phyloP scores from a whole-genome alignment of 2,797 vertebrate genomes.

The Phrynocephalus forsythii region DNA sequence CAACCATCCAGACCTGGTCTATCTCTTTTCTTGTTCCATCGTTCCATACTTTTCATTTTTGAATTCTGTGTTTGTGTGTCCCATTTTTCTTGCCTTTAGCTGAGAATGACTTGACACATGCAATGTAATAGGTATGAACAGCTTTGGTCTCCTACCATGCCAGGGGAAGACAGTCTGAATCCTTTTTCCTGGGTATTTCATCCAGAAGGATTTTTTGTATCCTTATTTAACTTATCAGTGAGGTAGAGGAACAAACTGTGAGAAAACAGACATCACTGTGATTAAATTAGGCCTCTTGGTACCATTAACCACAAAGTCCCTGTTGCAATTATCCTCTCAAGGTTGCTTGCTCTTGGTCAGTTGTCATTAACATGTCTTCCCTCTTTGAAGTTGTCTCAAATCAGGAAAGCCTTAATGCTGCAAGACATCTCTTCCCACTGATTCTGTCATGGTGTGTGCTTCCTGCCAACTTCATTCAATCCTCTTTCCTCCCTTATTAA shows the following conservation, averaged over 20 bases:
- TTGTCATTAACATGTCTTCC: constrained; percentile 29
- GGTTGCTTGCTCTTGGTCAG: constrained; percentile 14
- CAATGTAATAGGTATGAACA: neutral
- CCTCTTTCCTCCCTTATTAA: neutral
- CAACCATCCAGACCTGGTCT: neutral
- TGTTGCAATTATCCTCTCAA: constrained; percentile 8
- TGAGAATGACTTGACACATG: neutral
- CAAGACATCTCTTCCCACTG: neutral
- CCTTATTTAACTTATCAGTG: neutral
- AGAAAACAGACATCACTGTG: neutral
- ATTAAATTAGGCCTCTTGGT: neutral
- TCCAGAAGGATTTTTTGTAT: neutral
- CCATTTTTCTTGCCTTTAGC: no score
- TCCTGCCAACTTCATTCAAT: constrained; percentile 20
- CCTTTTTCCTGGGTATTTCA: neutral
- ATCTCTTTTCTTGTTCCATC: neutral
- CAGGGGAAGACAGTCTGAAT: neutral
- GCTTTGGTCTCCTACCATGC: neutral
- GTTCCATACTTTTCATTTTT: neutral
- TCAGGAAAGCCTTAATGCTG: neutral
- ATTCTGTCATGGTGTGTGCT: neutral
- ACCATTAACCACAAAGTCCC: neutral
- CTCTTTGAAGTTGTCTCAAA: neutral
- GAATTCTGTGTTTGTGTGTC: neutral
- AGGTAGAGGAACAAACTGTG: neutral